Conservation (phyloP, 2,888 invertebrate genomes). For the Lochmaea capreae region DNA sequence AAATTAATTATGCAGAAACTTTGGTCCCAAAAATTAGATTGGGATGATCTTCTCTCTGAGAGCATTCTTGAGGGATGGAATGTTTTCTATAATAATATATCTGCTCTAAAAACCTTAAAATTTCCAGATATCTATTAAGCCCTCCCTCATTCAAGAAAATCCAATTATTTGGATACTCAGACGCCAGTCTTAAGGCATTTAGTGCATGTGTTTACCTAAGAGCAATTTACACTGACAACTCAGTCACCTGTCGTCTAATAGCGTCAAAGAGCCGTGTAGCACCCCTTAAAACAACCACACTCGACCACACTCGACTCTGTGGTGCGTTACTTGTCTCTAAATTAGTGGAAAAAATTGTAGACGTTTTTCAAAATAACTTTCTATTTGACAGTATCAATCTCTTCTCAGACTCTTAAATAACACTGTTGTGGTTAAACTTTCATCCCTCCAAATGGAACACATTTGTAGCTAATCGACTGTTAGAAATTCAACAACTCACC, state of each 20-base stretch:
- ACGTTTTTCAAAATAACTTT: neutral
- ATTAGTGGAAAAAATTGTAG: neutral
- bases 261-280: neutral
- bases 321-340: neutral
- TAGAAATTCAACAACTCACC: neutral
- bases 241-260: neutral
- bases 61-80: neutral
- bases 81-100: neutral
- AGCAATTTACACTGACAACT: neutral
- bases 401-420: neutral
- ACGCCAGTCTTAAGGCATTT: neutral
- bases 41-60: neutral
- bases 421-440: neutral
- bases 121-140: neutral
- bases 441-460: neutral
- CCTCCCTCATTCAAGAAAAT: neutral
- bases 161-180: neutral
- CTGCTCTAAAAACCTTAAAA: neutral
- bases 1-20: neutral
- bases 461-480: neutral
- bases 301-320: neutral
- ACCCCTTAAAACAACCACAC: neutral
- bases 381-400: neutral
- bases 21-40: too few relatives aligned
- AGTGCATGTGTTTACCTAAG: too few relatives aligned